Conservation (phyloP, 2,113 vertebrate genomes). For the Toxotes chatareus region DNA sequence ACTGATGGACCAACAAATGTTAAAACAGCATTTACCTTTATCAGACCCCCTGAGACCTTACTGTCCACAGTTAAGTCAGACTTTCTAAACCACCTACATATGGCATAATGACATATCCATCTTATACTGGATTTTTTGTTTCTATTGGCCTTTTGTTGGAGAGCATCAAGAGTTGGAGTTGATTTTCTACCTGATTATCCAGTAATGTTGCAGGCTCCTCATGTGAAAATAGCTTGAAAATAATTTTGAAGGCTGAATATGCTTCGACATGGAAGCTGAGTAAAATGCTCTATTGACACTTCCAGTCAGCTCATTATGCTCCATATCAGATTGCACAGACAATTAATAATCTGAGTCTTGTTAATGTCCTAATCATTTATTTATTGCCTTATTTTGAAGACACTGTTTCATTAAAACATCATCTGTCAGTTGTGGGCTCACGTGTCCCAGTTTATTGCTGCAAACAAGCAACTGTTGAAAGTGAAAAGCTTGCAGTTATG, state of each 20-base stretch:
- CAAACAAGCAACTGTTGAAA: constrained; percentile 5
- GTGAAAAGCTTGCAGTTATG: background rate
- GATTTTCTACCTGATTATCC: background rate
- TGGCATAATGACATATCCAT: background rate
- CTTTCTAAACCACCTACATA: background rate
- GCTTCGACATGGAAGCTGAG: constrained; percentile 24
- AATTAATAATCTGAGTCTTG: constrained; percentile 20
- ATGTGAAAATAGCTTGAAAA: background rate
- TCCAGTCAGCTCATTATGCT: constrained; percentile 36
- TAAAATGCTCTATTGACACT: constrained; percentile 11
- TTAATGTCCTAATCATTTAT: constrained; percentile 39
- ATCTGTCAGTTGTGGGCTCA: background rate
- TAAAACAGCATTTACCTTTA: background rate
- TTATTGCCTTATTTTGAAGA: constrained; percentile 11
- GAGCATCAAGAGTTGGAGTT: background rate
- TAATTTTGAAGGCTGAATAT: constrained; percentile 2
- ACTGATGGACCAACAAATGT: constrained; percentile 8
- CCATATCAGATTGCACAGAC: constrained; percentile 40
- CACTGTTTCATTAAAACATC: constrained; percentile 16
- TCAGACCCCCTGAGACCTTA: background rate
- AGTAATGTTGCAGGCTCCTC: constrained; percentile 1
- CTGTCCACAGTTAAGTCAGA: background rate
- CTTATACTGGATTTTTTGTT: background rate
- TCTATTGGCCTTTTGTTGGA: background rate
- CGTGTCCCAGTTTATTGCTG: background rate